phyloP scores from a whole-genome alignment of 2,113 vertebrate species.

The Nothocercus nigrocapillus region DNA sequence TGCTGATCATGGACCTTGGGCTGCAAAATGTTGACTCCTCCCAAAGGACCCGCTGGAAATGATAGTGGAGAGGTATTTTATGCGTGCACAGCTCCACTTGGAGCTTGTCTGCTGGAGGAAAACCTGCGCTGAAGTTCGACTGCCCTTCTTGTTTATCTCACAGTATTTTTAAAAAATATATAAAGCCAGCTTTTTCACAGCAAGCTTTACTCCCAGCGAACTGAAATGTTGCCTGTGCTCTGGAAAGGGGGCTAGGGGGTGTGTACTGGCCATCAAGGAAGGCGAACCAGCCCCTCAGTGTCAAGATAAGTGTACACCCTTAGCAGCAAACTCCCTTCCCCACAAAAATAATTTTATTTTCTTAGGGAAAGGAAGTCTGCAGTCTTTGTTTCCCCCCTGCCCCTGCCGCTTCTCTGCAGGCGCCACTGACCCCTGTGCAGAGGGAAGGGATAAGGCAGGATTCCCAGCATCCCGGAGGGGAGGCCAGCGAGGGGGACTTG shows the following conservation, averaged over 20 bases:
- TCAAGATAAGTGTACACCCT: neutral
- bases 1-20: slow-evolving; percentile 17
- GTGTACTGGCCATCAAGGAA: neutral
- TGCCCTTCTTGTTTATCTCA: neutral
- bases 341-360: neutral
- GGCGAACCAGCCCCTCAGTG: neutral
- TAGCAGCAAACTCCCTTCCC: neutral
- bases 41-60: neutral
- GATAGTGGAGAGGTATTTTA: slow-evolving; percentile 26
- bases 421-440: neutral
- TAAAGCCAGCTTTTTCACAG: neutral
- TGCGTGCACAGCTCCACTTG: neutral
- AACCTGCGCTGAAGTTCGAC: neutral
- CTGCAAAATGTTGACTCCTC: slow-evolving; percentile 12
- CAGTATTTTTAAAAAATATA: neutral
- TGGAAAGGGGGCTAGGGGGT: neutral
- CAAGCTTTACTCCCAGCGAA: neutral
- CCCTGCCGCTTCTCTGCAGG: neutral
- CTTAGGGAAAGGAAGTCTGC: neutral
- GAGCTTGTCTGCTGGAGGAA: neutral
- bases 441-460: neutral
- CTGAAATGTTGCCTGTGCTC: neutral
- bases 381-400: neutral
- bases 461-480: neutral
- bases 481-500: neutral